These are phyloP conservation scores for Palythoa grandis DNA, from an alignment of 92 coral and sea anemone genomes.

Conservation along the genomic window DNA sequence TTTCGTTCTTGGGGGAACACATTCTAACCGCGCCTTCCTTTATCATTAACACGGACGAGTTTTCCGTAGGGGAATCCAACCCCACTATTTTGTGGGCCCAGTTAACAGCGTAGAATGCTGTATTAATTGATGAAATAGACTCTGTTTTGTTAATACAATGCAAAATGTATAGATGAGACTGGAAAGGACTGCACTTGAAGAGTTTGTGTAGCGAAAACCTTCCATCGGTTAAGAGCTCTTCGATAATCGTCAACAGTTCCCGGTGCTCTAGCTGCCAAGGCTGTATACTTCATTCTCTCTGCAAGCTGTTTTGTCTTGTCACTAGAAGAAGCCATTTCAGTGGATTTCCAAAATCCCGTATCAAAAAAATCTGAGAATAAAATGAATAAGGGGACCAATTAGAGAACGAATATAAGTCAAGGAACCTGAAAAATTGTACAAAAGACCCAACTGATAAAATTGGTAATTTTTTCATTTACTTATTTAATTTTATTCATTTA, in stretches of 20 bases:
- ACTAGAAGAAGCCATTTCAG: not conserved
- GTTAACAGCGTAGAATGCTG: constrained; percentile 41
- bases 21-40: constrained; percentile 18
- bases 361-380: not conserved
- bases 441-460: not conserved
- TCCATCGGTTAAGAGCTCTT: constrained; percentile 39
- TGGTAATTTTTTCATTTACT: no score
- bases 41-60: not conserved
- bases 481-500: no score
- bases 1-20: constrained; percentile 1
- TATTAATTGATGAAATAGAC: constrained; percentile 6
- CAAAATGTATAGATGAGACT: constrained; percentile 23
- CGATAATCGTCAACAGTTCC: constrained; percentile 6
- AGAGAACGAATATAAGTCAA: not conserved
- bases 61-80: constrained; percentile 29
- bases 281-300: not conserved
- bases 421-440: not conserved
- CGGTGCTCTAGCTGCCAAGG: not conserved
- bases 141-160: constrained; percentile 31
- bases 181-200: constrained; percentile 24
- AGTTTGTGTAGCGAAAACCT: constrained; percentile 18
- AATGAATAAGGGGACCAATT: not conserved
- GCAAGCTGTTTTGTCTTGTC: no score
- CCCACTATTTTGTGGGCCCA: constrained; percentile 47
- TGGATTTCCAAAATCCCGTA: not conserved